These are phyloP conservation scores for Ptychadena robeensis DNA, from an alignment of 2,797 vertebrate species.

Conservation along the genomic window DNA sequence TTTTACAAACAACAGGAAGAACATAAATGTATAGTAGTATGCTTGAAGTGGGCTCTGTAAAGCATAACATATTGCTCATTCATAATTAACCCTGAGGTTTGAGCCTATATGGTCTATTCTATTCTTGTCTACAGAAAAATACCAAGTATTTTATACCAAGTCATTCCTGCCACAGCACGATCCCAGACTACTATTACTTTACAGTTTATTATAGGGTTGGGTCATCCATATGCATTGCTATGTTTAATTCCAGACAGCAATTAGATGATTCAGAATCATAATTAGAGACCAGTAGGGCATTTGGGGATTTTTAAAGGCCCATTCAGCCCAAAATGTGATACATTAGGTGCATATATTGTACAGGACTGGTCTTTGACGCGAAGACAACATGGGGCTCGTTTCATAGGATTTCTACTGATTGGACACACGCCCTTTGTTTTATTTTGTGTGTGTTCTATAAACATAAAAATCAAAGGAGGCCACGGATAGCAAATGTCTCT, in stretches of 20 bases:
- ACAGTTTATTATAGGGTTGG: slow-evolving; percentile 37
- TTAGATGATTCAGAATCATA: slow-evolving; percentile 21
- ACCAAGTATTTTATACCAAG: slow-evolving; percentile 4
- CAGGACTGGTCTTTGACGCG: too few species aligned
- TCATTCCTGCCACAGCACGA: not conserved
- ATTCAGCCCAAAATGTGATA: not conserved
- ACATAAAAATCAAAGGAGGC: too few species aligned
- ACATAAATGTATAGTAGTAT: not conserved
- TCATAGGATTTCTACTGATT: too few species aligned
- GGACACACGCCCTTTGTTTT: too few species aligned
- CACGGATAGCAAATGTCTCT: too few species aligned
- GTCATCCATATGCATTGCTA: slow-evolving; percentile 17
- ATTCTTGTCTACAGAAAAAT: slow-evolving; percentile 7
- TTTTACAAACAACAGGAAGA: not conserved
- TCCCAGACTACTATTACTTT: slow-evolving; percentile 27
- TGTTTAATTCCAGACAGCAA: slow-evolving; percentile 8
- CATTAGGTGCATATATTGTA: too few species aligned
- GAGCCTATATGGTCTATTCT: not conserved
- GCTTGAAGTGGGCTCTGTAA: not conserved
- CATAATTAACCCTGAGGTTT: slow-evolving; percentile 11
- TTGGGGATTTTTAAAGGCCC: not conserved
- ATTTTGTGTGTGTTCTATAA: too few species aligned
- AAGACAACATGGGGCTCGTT: too few species aligned
- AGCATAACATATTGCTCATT: not conserved
- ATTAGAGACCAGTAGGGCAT: slow-evolving; percentile 22